Base-by-base conservation (phyloP, 2,888 invertebrate genomes). In the Microctonus brassicae region DNA sequence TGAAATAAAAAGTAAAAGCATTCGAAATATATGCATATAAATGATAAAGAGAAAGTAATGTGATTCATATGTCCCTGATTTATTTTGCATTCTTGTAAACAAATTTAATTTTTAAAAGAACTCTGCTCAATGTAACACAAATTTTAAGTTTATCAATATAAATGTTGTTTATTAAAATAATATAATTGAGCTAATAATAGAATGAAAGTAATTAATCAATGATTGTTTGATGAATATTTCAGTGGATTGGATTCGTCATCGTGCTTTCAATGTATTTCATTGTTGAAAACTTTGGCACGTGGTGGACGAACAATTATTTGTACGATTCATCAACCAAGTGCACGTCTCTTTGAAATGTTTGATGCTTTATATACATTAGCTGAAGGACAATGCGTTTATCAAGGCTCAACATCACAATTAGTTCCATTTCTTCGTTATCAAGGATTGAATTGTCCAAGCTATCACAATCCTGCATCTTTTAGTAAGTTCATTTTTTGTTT, bases 381-480 rank as follows among this genome's bases (percentile, higher is more conserved):
- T 17, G 97, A 97, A 79, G 98, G 98, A 0, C 95, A 97, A 86
- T 98, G 97, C 86, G 95, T 98, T 13, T 98, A 98, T 87, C 95
- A 97, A 84, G 97, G 98, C 66, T 94, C 94, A 73, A 95, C 97
- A 0, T 93, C 91, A 70, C 92, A 94, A 83, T 88, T 98, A 70
- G 95, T 98, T 82, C 93, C 94, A 76, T 95, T 94, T 86, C 90
- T 98, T 72, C 92, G 93, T 62, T 93, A 92, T 26, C 90, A 96
- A 62, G 92, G 91, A n/a, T 91, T 98, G 29, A 94, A 95, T 84
- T 98, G 98, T 83, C 98, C 98, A 0, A 94, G 96, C 67, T 98
- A 98, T 88, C 98, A 98, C 89, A 98, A 98, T 89, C 98, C 98
- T 0, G 97, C 98, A 6, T 97, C 97, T 66, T 98, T 96, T 89